Conservation (phyloP, 2,797 vertebrate species). For the Pogoniulus pusillus region DNA sequence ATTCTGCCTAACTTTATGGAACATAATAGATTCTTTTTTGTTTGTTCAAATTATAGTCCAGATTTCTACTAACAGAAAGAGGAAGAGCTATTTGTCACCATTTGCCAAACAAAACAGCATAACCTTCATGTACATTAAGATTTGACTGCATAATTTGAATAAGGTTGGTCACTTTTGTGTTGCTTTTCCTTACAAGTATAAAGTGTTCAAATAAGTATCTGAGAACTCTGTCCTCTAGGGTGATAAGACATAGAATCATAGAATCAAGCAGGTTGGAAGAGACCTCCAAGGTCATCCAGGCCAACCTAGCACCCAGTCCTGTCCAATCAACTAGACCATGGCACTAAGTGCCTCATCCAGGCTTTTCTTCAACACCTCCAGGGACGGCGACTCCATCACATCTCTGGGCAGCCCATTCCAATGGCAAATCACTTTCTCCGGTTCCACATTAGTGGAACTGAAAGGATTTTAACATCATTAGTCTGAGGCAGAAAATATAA, state of each 20-base stretch:
- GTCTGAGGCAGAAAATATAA: neutral
- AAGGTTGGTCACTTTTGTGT: neutral
- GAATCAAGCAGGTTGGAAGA: too few species aligned
- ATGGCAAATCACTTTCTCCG: too few species aligned
- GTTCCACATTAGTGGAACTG: neutral
- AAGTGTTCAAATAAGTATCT: neutral
- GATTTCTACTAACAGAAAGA: neutral
- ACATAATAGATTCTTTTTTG: neutral
- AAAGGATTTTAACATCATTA: neutral
- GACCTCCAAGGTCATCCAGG: too few species aligned
- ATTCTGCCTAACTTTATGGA: neutral
- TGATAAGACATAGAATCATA: neutral
- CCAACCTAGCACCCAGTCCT: too few species aligned
- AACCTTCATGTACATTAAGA: neutral
- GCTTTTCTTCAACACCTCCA: too few species aligned
- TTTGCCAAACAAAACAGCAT: neutral
- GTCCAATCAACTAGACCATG: too few species aligned
- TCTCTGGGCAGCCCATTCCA: too few species aligned
- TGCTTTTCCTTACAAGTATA: neutral
- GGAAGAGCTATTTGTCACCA: neutral
- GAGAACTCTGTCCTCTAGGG: neutral
- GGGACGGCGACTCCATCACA: too few species aligned
- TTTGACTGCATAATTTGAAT: neutral
- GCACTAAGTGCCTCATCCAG: too few species aligned
- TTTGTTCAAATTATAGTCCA: neutral